phyloP scores from a whole-genome alignment of 2,113 vertebrate species.

The Trematocara marginatum region DNA sequence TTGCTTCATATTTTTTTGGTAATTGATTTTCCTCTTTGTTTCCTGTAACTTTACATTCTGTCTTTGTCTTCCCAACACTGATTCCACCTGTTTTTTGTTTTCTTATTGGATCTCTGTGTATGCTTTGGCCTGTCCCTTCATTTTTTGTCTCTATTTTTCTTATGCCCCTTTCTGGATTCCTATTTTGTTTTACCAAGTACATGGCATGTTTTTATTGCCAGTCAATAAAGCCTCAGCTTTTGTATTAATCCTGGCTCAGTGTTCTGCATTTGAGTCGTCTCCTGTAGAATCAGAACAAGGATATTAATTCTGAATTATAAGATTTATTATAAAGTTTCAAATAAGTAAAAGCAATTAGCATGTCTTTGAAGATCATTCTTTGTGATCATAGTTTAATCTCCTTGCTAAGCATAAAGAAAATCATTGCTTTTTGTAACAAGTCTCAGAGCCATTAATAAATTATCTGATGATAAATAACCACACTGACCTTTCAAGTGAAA shows the following conservation, averaged over 20 bases:
- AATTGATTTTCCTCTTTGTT: background rate
- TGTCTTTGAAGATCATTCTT: slow-evolving; percentile 53
- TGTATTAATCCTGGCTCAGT: background rate
- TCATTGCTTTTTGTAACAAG: background rate
- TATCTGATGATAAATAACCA: slow-evolving; percentile 13
- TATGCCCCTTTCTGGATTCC: background rate
- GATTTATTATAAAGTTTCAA: slow-evolving; percentile 44
- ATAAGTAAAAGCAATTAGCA: slow-evolving; percentile 56
- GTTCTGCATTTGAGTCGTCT: background rate
- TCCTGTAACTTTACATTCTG: background rate
- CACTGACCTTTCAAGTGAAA: slow-evolving; percentile 11
- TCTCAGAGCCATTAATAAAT: slow-evolving; percentile 14
- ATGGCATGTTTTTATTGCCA: background rate
- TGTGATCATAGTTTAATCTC: slow-evolving; percentile 12
- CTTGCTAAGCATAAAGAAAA: slow-evolving; percentile 40
- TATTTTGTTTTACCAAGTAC: background rate
- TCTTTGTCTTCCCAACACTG: background rate
- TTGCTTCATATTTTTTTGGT: background rate
- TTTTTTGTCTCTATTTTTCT: background rate
- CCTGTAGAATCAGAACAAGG: slow-evolving; percentile 4
- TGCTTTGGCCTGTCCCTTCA: background rate
- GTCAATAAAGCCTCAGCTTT: background rate
- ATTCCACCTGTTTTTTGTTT: background rate
- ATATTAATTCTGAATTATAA: slow-evolving; percentile 56
- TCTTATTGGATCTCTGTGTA: background rate